A percentile compares a stretch with the other conserved stretches of the same genome.
Conservation (phyloP, 2,113 vertebrate genomes). For the Lamprologus speciosus region DNA sequence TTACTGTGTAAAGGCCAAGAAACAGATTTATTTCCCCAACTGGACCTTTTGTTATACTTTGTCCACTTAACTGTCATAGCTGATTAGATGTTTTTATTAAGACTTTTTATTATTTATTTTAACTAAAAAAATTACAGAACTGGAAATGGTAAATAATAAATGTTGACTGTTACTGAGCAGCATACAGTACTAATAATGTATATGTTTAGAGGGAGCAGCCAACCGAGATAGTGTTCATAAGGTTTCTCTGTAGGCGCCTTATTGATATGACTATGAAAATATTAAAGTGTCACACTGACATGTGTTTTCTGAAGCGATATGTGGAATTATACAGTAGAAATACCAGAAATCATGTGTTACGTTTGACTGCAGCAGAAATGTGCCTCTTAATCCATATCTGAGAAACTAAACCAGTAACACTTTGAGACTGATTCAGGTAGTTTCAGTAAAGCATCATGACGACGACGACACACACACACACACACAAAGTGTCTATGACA, state of each 20-base stretch:
- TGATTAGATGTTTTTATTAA: not conserved
- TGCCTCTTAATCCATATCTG: not conserved
- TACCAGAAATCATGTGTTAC: not conserved
- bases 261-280: not conserved
- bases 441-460: not conserved
- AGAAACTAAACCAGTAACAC: not conserved
- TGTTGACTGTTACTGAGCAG: not conserved
- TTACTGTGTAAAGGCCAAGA: not conserved
- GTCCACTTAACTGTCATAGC: not conserved
- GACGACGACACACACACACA: not conserved
- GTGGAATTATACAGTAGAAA: not conserved
- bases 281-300: not conserved
- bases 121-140: not conserved
- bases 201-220: not conserved
- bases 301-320: not conserved
- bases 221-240: not conserved
- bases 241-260: rapidly evolving
- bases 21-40: not conserved
- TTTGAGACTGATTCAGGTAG: not conserved
- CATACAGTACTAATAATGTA: not conserved
- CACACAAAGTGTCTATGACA: not conserved
- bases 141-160: not conserved
- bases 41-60: not conserved
- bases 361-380: not conserved
- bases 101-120: not conserved